Conservation (phyloP, 92 coral and sea anemone genomes). For the Muricea muricata region DNA sequence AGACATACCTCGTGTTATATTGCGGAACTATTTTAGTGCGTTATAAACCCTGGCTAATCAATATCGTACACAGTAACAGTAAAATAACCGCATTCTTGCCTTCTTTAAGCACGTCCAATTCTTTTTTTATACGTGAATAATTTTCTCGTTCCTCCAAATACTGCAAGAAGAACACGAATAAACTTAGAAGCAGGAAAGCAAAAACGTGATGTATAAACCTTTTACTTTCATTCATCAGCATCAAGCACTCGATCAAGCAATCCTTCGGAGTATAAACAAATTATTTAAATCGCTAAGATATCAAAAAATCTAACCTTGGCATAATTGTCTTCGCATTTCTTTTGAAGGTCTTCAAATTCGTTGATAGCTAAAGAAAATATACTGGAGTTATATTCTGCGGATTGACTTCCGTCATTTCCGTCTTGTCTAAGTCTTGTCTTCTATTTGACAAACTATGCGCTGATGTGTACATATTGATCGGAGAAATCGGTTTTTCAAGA, state of each 20-base stretch:
- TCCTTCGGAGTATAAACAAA: neutral
- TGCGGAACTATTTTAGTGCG: too few relatives aligned
- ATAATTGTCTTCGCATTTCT: constrained; percentile 82
- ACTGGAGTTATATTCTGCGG: neutral
- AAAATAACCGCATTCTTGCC: constrained; percentile 42
- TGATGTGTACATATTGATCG: neutral
- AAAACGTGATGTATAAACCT: neutral
- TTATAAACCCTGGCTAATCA: too few relatives aligned
- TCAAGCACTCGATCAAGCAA: neutral
- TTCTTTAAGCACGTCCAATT: constrained; percentile 87
- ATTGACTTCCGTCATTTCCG: neutral
- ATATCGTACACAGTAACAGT: neutral
- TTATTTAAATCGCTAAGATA: neutral
- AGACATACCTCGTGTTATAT: too few relatives aligned
- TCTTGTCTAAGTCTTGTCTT: too few relatives aligned
- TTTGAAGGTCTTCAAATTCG: constrained; percentile 85
- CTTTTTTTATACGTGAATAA: constrained; percentile 82
- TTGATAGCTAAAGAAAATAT: constrained; percentile 66
- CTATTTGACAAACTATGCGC: neutral
- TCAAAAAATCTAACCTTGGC: constrained; percentile 67
- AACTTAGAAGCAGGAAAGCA: neutral
- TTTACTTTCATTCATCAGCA: constrained; percentile 2
- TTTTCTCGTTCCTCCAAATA: constrained; percentile 80
- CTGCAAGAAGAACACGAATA: constrained; percentile 47
- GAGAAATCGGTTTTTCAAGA: neutral